Evolutionary conservation across 2,888 invertebrate species (phyloP).

Genomic region (Chydorus sphaericus): DNA sequence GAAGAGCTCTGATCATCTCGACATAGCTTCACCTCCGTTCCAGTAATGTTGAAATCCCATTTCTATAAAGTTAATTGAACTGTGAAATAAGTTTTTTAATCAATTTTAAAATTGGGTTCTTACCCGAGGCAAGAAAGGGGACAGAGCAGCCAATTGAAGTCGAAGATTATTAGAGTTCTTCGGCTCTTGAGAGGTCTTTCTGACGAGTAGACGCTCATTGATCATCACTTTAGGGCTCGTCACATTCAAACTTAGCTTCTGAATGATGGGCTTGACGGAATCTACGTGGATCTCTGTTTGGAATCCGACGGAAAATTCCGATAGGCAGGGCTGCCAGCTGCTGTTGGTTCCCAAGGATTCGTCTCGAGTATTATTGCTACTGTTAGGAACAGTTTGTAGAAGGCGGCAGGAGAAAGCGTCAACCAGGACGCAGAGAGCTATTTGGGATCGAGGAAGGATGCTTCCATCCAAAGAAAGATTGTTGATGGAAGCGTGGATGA

Average conservation of each 20-base stretch:
- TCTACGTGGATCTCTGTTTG: neutral
- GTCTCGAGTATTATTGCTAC: neutral
- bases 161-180: neutral
- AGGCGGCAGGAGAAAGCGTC: constrained; percentile 4
- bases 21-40: neutral
- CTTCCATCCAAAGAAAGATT: constrained; percentile 8
- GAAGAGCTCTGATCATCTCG: neutral
- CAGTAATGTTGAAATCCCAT: neutral
- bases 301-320: neutral
- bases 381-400: neutral
- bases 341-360: neutral
- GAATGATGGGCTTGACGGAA: neutral
- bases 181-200: neutral
- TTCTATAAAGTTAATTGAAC: neutral
- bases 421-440: constrained; percentile 3
- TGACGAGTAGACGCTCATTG: neutral
- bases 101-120: neutral
- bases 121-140: neutral
- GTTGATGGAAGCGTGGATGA: constrained; percentile 9
- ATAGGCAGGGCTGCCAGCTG: neutral
- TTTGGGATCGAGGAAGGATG: constrained; percentile 6
- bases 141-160: neutral
- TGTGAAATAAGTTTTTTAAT: neutral
- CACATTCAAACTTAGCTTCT: constrained; percentile 7
- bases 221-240: neutral